phyloP scores from a whole-genome alignment of 2,113 vertebrate species.

The Crypturellus undulatus region DNA sequence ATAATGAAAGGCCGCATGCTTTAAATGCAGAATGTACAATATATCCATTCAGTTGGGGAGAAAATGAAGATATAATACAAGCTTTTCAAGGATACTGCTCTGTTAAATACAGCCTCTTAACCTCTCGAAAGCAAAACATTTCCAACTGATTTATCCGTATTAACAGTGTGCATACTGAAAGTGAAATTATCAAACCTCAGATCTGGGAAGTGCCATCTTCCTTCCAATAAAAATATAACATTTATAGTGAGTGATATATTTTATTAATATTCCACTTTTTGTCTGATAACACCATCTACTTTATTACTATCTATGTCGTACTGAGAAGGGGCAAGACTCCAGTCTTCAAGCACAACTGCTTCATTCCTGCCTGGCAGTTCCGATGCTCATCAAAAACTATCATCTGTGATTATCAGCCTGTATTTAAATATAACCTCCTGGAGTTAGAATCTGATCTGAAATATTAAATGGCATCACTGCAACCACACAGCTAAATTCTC shows the following conservation, averaged over 20 bases:
- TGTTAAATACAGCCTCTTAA: background rate
- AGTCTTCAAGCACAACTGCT: background rate
- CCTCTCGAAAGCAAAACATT: background rate
- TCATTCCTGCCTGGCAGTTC: background rate
- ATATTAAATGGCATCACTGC: conserved; percentile 52
- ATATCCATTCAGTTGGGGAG: background rate
- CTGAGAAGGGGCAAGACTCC: background rate
- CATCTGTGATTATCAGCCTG: conserved; percentile 46
- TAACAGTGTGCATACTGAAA: background rate
- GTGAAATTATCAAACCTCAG: background rate
- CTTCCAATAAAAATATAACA: background rate
- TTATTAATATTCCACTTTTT: background rate
- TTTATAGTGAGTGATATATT: background rate
- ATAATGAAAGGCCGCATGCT: background rate
- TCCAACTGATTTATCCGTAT: background rate
- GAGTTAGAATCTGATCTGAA: conserved; percentile 43
- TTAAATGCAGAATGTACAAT: background rate
- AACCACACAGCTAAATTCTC: conserved; percentile 20
- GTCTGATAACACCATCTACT: background rate
- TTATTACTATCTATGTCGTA: background rate
- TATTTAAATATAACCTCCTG: conserved; percentile 48
- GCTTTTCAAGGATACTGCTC: background rate
- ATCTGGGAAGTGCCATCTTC: background rate
- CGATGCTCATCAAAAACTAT: conserved; percentile 34
- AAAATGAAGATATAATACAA: background rate